Evolutionary conservation across 2,113 vertebrate species (phyloP).

Genomic region (Atlantisia rogersi): DNA sequence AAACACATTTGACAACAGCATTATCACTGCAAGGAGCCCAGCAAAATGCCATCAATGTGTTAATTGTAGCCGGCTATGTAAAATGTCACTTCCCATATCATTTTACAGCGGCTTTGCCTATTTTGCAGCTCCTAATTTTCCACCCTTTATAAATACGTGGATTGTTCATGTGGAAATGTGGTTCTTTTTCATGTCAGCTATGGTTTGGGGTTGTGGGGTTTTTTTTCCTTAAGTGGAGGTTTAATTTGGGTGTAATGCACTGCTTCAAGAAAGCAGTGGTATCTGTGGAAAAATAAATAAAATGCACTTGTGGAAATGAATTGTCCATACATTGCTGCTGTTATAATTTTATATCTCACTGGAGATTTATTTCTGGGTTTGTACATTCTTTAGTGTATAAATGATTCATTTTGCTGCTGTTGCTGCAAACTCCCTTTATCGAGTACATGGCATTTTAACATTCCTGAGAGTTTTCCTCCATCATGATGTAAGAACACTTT

Average conservation of each 20-base stretch:
- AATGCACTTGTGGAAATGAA: conserved; percentile 48
- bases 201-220: neutral
- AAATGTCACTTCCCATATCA: conserved; percentile 99
- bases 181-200: conserved; percentile 52
- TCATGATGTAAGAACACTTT: conserved; percentile 74
- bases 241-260: conserved; percentile 73
- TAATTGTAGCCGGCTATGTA: conserved; percentile 99
- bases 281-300: conserved; percentile 35
- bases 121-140: conserved; percentile 86
- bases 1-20: conserved; percentile 99
- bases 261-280: conserved; percentile 16
- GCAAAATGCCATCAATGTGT: conserved; percentile 99
- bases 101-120: conserved; percentile 91
- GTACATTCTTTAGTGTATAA: conserved; percentile 60
- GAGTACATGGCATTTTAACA: conserved; percentile 31
- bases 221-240: conserved; percentile 41
- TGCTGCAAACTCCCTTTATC: conserved; percentile 54
- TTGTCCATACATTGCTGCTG: conserved; percentile 18
- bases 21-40: conserved; percentile 99
- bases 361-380: conserved; percentile 49
- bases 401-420: conserved; percentile 71
- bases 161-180: conserved; percentile 77
- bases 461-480: conserved; percentile 70
- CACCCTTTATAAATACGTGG: conserved; percentile 84
- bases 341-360: conserved; percentile 56